Evolutionary conservation across 2,888 invertebrate species (phyloP), one percentile per base, ranked within the genome.

Genomic region (Limnephilus marmoratus): DNA sequence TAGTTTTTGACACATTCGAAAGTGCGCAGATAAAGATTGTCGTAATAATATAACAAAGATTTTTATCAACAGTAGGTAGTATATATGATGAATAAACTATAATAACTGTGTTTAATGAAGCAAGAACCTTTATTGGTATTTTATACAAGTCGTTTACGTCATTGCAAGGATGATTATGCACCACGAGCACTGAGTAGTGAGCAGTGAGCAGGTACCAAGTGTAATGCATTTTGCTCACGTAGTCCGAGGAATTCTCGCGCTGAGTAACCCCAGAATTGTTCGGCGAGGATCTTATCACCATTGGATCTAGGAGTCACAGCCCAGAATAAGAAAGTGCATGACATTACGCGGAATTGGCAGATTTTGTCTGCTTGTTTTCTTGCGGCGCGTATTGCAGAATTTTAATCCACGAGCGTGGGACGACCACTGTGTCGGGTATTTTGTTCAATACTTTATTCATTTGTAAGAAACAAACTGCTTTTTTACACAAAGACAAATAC

Each of bases 191-290:
- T 49, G 53, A 3, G 45, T 45, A 13, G 45, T 12, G 45, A 13
- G 53, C 4, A 49, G 49, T 53, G 53, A 53, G 68, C 24, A 68
- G 68, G 68, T 24, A 68, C 24, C 68, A 68, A 83, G 15, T 24
- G 83, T 83, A 34, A 37, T 34, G 83, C 83, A 83, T 83, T 83
- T 83, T 83, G 37, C 37, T 83, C 83, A 83, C 83, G 83, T 83
- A 31, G 24, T 41, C 34, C 37, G 37, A 83, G 83, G 24, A 83
- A 34, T 24, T 83, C 15, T 83, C 37, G 18, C 24, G 7, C 24
- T 34, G 83, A 34, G 37, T 83, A 31, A 83, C 37, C 83, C 24
- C 83, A 24, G 83, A 83, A 83, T 83, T 24, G 83, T 83, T 34
- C 82, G 18, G 83, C 34, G 37, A 37, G 83, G 34, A 34, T 24